Evolutionary conservation across 2,888 invertebrate genomes (phyloP).

Genomic region (Callosobruchus maculatus): DNA sequence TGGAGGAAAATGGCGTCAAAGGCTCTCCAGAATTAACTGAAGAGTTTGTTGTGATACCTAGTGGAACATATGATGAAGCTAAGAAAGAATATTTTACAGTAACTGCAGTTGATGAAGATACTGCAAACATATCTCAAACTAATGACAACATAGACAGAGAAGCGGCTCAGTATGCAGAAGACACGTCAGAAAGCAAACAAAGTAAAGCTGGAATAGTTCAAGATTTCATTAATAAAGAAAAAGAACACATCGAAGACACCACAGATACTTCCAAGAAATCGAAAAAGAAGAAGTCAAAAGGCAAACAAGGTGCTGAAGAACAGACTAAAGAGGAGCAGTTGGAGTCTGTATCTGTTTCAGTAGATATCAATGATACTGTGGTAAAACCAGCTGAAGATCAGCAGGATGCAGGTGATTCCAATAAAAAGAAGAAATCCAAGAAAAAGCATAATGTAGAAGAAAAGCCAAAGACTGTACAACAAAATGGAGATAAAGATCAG

Average conservation of each 20-base stretch:
- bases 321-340: not conserved
- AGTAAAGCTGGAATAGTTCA: too few species aligned
- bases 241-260: too few species aligned
- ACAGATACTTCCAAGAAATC: not conserved
- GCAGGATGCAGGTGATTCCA: not conserved
- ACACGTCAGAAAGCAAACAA: too few species aligned
- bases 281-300: not conserved
- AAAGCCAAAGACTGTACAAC: not conserved
- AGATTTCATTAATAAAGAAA: too few species aligned
- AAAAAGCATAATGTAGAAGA: not conserved
- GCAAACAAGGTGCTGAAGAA: not conserved
- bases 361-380: not conserved
- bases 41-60: constrained; percentile 34
- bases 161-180: too few species aligned
- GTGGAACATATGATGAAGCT: constrained; percentile 16
- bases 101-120: not conserved
- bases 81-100: constrained; percentile 10
- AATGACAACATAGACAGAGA: too few species aligned
- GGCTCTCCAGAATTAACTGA: constrained; percentile 30
- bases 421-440: not conserved
- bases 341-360: not conserved
- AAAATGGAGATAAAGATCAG: not conserved
- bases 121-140: not conserved
- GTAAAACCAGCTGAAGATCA: not conserved
- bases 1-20: constrained; percentile 14